Base-by-base conservation (phyloP, 2,113 vertebrate species). In the Odontesthes bonariensis region DNA sequence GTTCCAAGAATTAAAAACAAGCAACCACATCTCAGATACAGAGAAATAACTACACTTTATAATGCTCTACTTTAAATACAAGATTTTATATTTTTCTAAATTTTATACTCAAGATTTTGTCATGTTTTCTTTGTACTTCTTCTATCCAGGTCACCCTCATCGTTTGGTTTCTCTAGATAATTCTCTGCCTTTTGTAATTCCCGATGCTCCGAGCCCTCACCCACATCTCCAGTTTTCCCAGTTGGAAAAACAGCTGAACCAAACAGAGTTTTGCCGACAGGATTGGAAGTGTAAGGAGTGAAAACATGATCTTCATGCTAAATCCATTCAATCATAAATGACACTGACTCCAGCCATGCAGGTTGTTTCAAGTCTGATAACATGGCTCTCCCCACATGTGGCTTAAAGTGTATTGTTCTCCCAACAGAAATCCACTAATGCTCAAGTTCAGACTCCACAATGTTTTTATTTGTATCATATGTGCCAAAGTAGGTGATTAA, bases 181-280 rank as follows among this genome's bases (percentile, higher is more conserved):
- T 63, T 3, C 6, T 46, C 7, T 1, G 8, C 19, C 19, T 13
- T 23, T 31, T 47, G 14, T 16, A 14, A 23, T 7, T 6, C 19
- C 22, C 60, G 47, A 16, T 47, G 20, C 23, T 63, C 42, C 47
- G 42, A 49, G 3, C 32, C 60, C 12, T 46, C 59, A 10, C 22
- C 59, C 27, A 49, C 61, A 49, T 49, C 42, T 32, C 44, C 27
- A 10, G 20, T 49, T 4, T 16, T 46, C 20, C 20, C 20, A 12
- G 51, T 11, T 53, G 51, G 20, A 53, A 53, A 53, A 53, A 32
- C 61, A 63, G 61, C 61, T 32, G 42, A 49, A 32, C 14, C 51
- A 53, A 53, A n/a, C 47, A 49, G 51, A 53, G 20, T 20, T 23
- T 22, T 53, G 8, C 8, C 11, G 51, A 8, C 51, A 53, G 51